phyloP scores from a whole-genome alignment of 2,797 vertebrate genomes.

The Sebastes dallii region DNA sequence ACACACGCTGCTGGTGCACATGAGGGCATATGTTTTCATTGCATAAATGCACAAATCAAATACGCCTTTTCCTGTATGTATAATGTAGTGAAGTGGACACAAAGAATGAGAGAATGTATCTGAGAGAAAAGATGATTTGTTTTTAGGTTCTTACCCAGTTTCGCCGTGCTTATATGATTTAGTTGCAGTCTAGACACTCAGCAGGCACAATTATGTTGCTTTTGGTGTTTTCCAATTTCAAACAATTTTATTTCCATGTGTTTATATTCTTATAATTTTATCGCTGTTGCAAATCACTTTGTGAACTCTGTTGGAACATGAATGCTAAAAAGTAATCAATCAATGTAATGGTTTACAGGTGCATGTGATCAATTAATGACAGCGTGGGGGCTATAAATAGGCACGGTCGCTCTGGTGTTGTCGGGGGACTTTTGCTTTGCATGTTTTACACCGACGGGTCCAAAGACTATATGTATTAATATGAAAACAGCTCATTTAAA shows the following conservation, averaged over 20 bases:
- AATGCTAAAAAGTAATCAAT: not conserved
- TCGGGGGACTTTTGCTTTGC: not conserved
- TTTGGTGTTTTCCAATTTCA: not conserved
- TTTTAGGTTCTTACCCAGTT: not conserved
- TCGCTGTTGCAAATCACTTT: not conserved
- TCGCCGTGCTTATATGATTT: not conserved
- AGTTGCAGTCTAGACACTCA: not conserved
- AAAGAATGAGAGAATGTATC: not conserved
- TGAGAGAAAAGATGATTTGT: not conserved
- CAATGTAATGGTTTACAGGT: not conserved
- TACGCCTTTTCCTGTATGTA: not conserved
- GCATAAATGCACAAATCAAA: not conserved
- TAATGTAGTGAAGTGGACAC: not conserved
- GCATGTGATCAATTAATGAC: not conserved
- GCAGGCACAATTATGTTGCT: not conserved
- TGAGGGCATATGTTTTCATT: not conserved
- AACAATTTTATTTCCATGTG: not conserved
- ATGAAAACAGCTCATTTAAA: not conserved
- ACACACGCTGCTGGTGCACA: accelerated
- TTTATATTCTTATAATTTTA: not conserved
- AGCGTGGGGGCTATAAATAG: not conserved
- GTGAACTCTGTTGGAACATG: not conserved
- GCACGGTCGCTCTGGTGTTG: not conserved
- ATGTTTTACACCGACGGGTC: not conserved
- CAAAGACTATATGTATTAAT: not conserved